Evolutionary conservation across 2,888 invertebrate genomes (phyloP).

Genomic region (Gastrophysa polygoni): DNA sequence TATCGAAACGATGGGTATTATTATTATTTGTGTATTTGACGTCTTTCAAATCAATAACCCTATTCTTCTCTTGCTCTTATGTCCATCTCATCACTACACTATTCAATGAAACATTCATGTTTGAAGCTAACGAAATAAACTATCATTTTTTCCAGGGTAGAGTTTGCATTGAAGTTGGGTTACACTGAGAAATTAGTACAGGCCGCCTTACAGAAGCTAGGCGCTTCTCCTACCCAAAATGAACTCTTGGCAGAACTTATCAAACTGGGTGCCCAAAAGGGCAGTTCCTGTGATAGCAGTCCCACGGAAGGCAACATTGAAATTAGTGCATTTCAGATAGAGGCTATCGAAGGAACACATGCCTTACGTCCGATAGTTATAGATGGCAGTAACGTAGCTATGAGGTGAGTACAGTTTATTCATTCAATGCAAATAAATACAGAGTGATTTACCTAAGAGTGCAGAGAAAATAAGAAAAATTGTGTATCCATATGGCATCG

Average conservation of each 20-base stretch:
- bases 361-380: slow-evolving; percentile 79
- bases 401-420: slow-evolving; percentile 67
- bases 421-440: background rate
- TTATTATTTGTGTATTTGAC: no score
- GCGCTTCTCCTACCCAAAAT: slow-evolving; percentile 83
- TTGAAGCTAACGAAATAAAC: no score
- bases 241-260: slow-evolving; percentile 89
- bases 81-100: no score
- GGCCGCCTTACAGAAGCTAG: slow-evolving; percentile 82
- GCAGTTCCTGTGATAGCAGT: slow-evolving; percentile 53
- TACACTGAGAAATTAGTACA: slow-evolving; percentile 88
- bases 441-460: no score
- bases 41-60: no score
- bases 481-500: no score
- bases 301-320: slow-evolving; percentile 51
- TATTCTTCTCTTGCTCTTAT: no score
- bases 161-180: slow-evolving; percentile 91
- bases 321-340: slow-evolving; percentile 45
- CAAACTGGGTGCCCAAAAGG: slow-evolving; percentile 70
- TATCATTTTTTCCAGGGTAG: slow-evolving; percentile 63
- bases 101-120: background rate
- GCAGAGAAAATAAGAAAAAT: no score
- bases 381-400: slow-evolving; percentile 94
- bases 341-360: slow-evolving; percentile 30
- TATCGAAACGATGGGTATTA: no score